Evolutionary conservation across 1,140 invertebrate genomes (phyloP).

Genomic region (Diabrotica undecimpunctata): DNA sequence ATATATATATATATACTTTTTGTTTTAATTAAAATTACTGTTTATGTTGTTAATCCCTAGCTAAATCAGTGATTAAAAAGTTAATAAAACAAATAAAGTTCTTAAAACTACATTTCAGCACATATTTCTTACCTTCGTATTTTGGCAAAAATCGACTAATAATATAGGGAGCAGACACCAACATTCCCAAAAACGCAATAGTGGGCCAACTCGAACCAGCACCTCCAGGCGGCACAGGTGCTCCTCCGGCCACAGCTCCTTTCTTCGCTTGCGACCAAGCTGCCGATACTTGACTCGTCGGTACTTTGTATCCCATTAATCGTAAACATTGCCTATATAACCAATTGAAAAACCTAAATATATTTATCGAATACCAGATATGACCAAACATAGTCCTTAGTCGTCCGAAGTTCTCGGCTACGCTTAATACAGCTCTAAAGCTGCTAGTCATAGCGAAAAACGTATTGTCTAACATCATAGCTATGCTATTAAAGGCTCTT

Average conservation of each 20-base stretch:
- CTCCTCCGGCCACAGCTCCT: slow-evolving; percentile 51
- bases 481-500: slow-evolving; percentile 85
- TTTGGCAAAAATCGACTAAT: slow-evolving; percentile 76
- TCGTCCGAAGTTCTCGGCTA: slow-evolving; percentile 89
- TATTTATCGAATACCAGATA: slow-evolving; percentile 79
- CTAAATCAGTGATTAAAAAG: neutral
- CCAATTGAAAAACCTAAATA: slow-evolving; percentile 76
- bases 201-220: slow-evolving; percentile 63
- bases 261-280: slow-evolving; percentile 59
- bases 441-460: slow-evolving; percentile 93
- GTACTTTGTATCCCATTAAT: slow-evolving; percentile 57
- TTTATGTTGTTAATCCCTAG: neutral
- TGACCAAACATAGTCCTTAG: slow-evolving; percentile 77
- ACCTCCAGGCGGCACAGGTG: slow-evolving; percentile 44
- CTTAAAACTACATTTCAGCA: neutral
- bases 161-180: slow-evolving; percentile 86
- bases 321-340: slow-evolving; percentile 70
- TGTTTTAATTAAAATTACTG: neutral
- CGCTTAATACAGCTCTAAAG: slow-evolving; percentile 89
- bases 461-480: slow-evolving; percentile 95
- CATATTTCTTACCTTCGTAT: slow-evolving; percentile 38
- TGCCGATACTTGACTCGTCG: slow-evolving; percentile 36
- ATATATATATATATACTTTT: slow-evolving; percentile 9
- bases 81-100: neutral
- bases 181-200: slow-evolving; percentile 78